Evolutionary conservation across 1,140 invertebrate genomes (phyloP).

Genomic region (Gonatopus flavifemur): DNA sequence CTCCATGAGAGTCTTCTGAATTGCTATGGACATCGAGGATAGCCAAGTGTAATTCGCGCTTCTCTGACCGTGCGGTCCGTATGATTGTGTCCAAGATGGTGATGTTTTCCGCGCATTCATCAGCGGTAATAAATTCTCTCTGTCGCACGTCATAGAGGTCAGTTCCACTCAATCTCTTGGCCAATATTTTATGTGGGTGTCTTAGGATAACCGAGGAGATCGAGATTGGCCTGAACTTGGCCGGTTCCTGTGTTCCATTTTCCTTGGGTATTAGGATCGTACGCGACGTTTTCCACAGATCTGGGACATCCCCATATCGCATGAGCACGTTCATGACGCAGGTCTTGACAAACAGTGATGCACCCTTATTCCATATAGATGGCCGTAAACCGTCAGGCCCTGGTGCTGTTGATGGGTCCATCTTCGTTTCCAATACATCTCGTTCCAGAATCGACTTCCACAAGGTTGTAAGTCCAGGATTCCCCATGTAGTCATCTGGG

Average conservation of each 20-base stretch:
- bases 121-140: conserved; percentile 10
- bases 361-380: background rate
- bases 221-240: conserved; percentile 10
- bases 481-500: too few species aligned
- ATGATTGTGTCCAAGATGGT: too few species aligned
- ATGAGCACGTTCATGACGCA: conserved; percentile 9
- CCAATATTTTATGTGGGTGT: conserved; percentile 13
- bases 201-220: conserved; percentile 16
- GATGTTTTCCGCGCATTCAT: conserved; percentile 11
- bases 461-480: too few species aligned
- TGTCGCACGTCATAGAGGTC: background rate
- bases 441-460: too few species aligned
- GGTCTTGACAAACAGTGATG: background rate
- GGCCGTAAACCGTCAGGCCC: conserved; percentile 9
- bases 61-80: too few species aligned
- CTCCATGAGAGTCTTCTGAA: too few species aligned
- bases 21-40: too few species aligned
- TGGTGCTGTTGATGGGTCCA: too few species aligned
- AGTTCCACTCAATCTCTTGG: background rate
- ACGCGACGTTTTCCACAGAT: conserved; percentile 1
- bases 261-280: conserved; percentile 17
- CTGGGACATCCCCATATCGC: background rate
- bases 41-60: too few species aligned
- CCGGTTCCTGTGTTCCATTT: conserved; percentile 2
- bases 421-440: too few species aligned